Conservation (phyloP, 2,888 invertebrate species). For the Panzeria rudis region DNA sequence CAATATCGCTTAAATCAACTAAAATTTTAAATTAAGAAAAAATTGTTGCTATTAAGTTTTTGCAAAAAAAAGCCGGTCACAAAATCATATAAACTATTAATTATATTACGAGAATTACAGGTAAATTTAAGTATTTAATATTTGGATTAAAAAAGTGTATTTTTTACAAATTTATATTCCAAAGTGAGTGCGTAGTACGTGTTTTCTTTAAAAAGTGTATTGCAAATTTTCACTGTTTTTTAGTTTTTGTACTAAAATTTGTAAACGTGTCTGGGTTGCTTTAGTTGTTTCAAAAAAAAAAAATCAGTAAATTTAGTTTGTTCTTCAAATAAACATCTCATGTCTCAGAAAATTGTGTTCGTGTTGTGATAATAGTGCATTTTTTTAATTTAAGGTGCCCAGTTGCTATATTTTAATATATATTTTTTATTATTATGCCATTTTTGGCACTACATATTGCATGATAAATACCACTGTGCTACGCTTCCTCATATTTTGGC, state of each 20-base stretch:
- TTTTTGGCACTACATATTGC: too few relatives aligned
- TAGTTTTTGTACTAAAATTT: constrained; percentile 20
- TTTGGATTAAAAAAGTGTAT: not conserved
- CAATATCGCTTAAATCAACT: constrained; percentile 60
- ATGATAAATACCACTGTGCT: too few relatives aligned
- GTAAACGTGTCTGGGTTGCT: constrained; percentile 41
- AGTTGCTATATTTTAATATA: too few relatives aligned
- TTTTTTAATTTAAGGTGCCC: not conserved
- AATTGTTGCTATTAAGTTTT: constrained; percentile 11
- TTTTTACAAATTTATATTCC: too few relatives aligned
- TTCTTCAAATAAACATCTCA: not conserved
- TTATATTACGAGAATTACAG: not conserved
- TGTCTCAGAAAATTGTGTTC: not conserved
- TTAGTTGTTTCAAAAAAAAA: constrained; percentile 26
- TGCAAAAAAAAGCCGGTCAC: constrained; percentile 44
- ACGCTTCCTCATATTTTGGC: too few relatives aligned
- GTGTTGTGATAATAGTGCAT: not conserved
- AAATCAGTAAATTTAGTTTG: constrained; percentile 2
- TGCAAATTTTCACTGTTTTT: constrained; percentile 55
- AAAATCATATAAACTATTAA: not conserved
- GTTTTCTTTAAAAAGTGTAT: not conserved
- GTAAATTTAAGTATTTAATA: not conserved
- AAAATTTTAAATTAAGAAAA: constrained; percentile 22
- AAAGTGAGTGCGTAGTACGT: not conserved
- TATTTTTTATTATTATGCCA: too few relatives aligned